These are phyloP conservation scores for Bradypodion ventrale DNA, from an alignment of 2,797 vertebrate genomes.

Conservation along the genomic window DNA sequence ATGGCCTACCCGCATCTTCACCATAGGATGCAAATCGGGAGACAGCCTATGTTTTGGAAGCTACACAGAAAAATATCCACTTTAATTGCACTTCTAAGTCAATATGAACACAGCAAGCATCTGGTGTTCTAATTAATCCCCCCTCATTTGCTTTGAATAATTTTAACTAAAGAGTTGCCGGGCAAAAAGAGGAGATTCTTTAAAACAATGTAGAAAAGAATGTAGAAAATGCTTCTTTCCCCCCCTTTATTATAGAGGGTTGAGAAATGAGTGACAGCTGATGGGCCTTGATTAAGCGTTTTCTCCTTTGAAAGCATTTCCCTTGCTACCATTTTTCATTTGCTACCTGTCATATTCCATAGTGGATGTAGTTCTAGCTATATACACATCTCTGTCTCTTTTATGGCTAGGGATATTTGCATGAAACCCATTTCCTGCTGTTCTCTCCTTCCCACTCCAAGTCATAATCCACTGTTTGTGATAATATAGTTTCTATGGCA, in stretches of 20 bases:
- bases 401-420: constrained; percentile 56
- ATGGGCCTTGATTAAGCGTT: background rate
- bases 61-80: background rate
- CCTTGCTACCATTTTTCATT: background rate
- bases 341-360: background rate
- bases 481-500: constrained; percentile 56
- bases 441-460: constrained; percentile 41
- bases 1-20: background rate
- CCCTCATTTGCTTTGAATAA: constrained; percentile 1
- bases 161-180: constrained; percentile 4
- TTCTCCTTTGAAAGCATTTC: background rate
- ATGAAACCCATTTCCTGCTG: constrained; percentile 63
- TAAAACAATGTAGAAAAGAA: background rate
- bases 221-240: background rate
- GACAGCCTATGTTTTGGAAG: background rate
- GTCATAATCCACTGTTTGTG: constrained; percentile 45
- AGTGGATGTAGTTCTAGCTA: background rate
- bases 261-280: background rate
- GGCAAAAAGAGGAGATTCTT: fast-evolving
- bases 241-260: background rate
- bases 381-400: constrained; percentile 42
- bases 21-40: fast-evolving
- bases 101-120: background rate
- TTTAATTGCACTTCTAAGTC: constrained; percentile 33
- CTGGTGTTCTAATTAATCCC: constrained; percentile 44